These are phyloP conservation scores for Xestia sexstrigata DNA, from an alignment of 2,888 invertebrate species.

Conservation along the genomic window DNA sequence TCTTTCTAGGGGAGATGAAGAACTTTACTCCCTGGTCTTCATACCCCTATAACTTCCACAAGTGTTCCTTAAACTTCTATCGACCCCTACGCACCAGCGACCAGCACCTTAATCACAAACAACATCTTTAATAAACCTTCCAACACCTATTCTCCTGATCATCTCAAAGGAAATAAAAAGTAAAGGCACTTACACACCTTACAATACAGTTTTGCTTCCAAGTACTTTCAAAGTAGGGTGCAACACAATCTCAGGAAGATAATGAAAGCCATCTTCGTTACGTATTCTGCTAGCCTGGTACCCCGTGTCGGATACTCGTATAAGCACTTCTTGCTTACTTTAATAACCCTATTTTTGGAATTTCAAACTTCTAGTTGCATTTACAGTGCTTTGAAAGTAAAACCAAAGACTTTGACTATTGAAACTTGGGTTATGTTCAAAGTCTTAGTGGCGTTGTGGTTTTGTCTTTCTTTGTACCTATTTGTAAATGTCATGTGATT, in stretches of 20 bases:
- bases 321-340: slow-evolving; percentile 31
- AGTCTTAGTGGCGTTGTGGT: slow-evolving; percentile 1
- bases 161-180: slow-evolving; percentile 2
- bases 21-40: background rate
- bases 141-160: background rate
- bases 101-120: background rate
- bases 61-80: background rate
- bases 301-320: slow-evolving; percentile 12
- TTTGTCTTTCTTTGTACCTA: background rate
- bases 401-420: slow-evolving; percentile 16
- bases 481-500: background rate
- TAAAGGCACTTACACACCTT: slow-evolving; percentile 8
- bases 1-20: too few species aligned
- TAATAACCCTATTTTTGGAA: slow-evolving; percentile 36
- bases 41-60: background rate
- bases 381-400: slow-evolving; percentile 13
- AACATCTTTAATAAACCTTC: background rate
- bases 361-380: slow-evolving; percentile 22
- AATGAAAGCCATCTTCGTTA: slow-evolving; percentile 57
- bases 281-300: slow-evolving; percentile 53
- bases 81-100: background rate
- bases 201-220: slow-evolving; percentile 9
- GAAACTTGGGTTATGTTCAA: slow-evolving; percentile 10
- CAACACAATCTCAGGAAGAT: slow-evolving; percentile 31
- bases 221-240: slow-evolving; percentile 19